Evolutionary conservation across 2,888 invertebrate species (phyloP), one percentile per base, ranked within the genome.

Genomic region (Pecten maximus): DNA sequence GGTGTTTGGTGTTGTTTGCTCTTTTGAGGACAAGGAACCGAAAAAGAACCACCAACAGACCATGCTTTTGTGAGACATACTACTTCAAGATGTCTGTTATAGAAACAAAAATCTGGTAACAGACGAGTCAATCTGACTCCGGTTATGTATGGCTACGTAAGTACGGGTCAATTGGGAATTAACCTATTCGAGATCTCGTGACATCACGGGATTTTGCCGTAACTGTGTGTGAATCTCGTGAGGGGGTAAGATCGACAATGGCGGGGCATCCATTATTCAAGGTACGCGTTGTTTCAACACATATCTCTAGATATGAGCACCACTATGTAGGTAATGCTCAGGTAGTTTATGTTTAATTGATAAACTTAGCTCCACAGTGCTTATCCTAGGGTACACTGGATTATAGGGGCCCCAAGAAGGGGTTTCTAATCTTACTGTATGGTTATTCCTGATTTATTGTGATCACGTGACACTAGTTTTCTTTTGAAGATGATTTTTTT

Each of bases 201-300:
- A 74, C 35, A 74, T 74, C 74, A 74, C 74, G 74, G 15, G 74
- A 74, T 74, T 74, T 74, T 2, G 35, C 74, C 74, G 74, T 74
- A 74, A 74, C 74, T 74, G 74, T 35, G 74, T 74, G 74, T 74
- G 74, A 74, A 74, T 74, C 74, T 74, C 74, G 74, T 74, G 74
- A 3, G 74, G 74, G 74, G 35, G 35, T 2, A 74, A 28, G 28
- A 74, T 74, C 74, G 35, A 35, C 28, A 60, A 60, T n/a, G 60
- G 60, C n/a, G 60, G 60, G 28, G 6, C 60, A 74, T 74, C 74
- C 74, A 74, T 74, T 74, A 74, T 74, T 74, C 35, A 74, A 2
- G 8, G 74, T 74, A 74, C 28, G 74, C 28, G 35, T 74, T 74
- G 74, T 35, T 35, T 35, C 74, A 23, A 74, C 74, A 35, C 50